Conservation (phyloP, 1,140 invertebrate genomes). For the Brachionus rotundiformis region DNA sequence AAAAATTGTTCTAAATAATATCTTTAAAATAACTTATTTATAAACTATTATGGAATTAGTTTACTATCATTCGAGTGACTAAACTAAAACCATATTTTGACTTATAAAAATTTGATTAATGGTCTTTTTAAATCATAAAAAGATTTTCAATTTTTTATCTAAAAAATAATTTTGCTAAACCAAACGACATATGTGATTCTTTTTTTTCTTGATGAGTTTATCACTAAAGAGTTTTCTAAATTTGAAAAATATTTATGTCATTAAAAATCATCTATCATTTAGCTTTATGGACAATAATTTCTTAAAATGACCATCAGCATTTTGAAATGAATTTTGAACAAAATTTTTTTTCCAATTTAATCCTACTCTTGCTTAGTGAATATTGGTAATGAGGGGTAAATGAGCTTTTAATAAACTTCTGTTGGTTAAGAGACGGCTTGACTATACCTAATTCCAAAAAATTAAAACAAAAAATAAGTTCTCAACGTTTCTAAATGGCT, state of each 20-base stretch:
- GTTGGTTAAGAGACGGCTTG: neutral
- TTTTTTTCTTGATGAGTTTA: neutral
- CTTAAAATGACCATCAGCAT: neutral
- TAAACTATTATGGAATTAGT: neutral
- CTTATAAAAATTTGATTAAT: neutral
- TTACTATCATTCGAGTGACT: neutral
- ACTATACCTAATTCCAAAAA: neutral
- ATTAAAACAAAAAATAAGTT: constrained; percentile 1
- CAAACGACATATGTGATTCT: neutral
- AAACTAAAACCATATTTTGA: neutral
- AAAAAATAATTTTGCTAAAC: neutral
- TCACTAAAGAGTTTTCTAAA: neutral
- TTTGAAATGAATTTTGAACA: neutral
- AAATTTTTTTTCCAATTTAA: neutral
- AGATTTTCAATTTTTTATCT: neutral
- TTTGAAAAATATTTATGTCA: constrained; percentile 7
- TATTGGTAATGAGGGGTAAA: neutral
- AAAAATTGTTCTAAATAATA: no score
- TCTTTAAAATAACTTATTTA: neutral
- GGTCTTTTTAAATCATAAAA: neutral
- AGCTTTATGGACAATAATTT: neutral
- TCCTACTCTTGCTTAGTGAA: neutral
- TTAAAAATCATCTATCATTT: constrained; percentile 3
- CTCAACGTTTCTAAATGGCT: constrained; percentile 3
- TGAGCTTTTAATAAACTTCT: constrained; percentile 15